A percentile compares a stretch with the other conserved stretches of the same genome.
Evolutionary conservation across 2,888 invertebrate genomes (phyloP).

Genomic region (Melipona beecheii): DNA sequence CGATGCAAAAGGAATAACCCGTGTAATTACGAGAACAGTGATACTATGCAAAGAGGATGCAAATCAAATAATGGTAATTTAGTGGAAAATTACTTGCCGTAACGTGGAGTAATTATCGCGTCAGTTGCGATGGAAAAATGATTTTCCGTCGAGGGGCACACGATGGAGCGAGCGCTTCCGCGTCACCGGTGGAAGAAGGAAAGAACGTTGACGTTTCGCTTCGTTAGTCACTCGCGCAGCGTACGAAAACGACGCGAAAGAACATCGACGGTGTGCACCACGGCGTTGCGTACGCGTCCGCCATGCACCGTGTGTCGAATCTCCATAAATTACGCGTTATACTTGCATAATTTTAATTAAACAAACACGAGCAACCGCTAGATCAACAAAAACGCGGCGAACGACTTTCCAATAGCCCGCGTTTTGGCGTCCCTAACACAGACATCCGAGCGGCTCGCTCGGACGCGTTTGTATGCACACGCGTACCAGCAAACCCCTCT

Average conservation of each 20-base stretch:
- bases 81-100: constrained; percentile 16
- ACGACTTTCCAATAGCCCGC: constrained; percentile 68
- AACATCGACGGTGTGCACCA: constrained; percentile 29
- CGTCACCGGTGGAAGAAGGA: background rate
- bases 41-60: background rate
- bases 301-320: constrained; percentile 40
- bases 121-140: background rate
- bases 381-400: constrained; percentile 67
- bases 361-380: constrained; percentile 62
- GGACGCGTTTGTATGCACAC: constrained; percentile 11
- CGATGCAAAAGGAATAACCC: background rate
- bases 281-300: background rate
- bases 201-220: constrained; percentile 43
- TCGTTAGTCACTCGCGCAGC: constrained; percentile 52
- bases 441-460: background rate
- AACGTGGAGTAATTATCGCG: constrained; percentile 10
- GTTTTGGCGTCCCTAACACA: constrained; percentile 39
- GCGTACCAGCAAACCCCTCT: constrained; percentile 23
- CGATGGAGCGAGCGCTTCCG: background rate
- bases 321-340: constrained; percentile 68
- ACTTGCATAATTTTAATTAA: constrained; percentile 74
- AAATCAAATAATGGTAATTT: constrained; percentile 1
- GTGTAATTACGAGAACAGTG: background rate
- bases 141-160: constrained; percentile 1
- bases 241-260: constrained; percentile 32